Percentiles rank a stretch among this genome's conserved stretches.
phyloP scores from a whole-genome alignment of 2,113 vertebrate genomes.

The Erythrocercus mccallii region DNA sequence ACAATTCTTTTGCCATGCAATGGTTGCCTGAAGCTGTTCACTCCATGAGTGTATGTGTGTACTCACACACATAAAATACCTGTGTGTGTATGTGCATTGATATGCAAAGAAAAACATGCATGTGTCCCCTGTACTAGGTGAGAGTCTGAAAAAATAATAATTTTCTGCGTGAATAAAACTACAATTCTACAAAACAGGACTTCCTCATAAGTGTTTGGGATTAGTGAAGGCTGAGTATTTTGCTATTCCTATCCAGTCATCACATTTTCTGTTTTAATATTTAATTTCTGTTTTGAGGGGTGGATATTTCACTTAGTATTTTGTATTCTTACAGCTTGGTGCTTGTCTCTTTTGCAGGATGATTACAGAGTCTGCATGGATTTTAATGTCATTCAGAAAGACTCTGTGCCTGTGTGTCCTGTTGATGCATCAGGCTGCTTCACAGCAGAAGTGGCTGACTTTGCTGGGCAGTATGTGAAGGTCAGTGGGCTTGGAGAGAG shows the following conservation, averaged over 20 bases:
- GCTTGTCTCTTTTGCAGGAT: conserved; percentile 75
- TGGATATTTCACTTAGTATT: not conserved
- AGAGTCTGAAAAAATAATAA: not conserved
- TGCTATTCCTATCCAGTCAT: not conserved
- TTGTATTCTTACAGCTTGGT: not conserved
- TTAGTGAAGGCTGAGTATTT: not conserved
- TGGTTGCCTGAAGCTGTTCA: not conserved
- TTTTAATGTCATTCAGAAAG: conserved; percentile 90
- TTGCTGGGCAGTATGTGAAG: conserved; percentile 96
- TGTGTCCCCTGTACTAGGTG: not conserved
- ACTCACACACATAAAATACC: not conserved
- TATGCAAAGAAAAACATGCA: not conserved
- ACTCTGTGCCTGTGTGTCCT: conserved; percentile 91
- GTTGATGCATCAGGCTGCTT: conserved; percentile 94
- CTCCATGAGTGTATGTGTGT: accelerated
- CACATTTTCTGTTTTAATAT: not conserved
- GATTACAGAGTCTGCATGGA: conserved; percentile 93
- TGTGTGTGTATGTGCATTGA: accelerated
- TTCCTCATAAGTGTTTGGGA: not conserved
- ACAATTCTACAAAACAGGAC: not conserved
- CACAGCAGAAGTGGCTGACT: conserved; percentile 90
- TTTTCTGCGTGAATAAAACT: not conserved
- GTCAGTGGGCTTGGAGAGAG: conserved; percentile 66
- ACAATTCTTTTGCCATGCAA: not conserved
- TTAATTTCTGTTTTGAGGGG: not conserved